Base-by-base conservation (phyloP, 2,888 invertebrate species). In the Stictocephala bisonia region DNA sequence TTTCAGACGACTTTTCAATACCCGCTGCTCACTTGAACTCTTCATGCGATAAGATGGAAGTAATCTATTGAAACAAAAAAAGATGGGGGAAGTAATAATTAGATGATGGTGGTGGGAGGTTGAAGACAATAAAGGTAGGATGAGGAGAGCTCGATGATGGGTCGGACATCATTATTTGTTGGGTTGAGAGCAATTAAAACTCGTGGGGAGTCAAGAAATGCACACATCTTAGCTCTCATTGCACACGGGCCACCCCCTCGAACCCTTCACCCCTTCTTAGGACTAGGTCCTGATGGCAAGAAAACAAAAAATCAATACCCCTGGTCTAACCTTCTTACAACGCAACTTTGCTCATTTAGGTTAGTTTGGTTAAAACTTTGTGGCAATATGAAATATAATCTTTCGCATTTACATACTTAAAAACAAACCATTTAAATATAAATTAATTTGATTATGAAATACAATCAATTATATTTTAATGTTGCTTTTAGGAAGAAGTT, bases 151-250 rank as follows among this genome's bases (percentile, higher is more conserved):
- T 18, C 26, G 64, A 27, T 40, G 64, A 64, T 40, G 44, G n/a
- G 64, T 64, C 64, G 64, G 64, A 64, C 64, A 64, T 64, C 64
- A 64, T 64, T 64, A 64, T 64, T 64, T 64, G 64, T 64, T 64
- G 64, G 44, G 64, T 41, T 44, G 64, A 64, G 64, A 64, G 64
- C 64, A 64, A 64, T 64, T 64, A 64, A 64, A 64, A 64, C 41
- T 64, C 44, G 44, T 64, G 44, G 60, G 60, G 64, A 64, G 64
- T 64, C 64, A 64, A 64, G 64, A 64, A 64, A 64, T 64, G 64
- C 64, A 64, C 64, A 64, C 44, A 64, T 64, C 64, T 64, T 64
- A 64, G 44, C 27, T 64, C 44, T 26, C 44, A 20, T 40, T 27
- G 64, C 41, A n/a, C n/a, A n/a, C n/a, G n/a, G n/a, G n/a, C n/a